phyloP scores from a whole-genome alignment of 2,888 invertebrate genomes.

The Icerya purchasi region DNA sequence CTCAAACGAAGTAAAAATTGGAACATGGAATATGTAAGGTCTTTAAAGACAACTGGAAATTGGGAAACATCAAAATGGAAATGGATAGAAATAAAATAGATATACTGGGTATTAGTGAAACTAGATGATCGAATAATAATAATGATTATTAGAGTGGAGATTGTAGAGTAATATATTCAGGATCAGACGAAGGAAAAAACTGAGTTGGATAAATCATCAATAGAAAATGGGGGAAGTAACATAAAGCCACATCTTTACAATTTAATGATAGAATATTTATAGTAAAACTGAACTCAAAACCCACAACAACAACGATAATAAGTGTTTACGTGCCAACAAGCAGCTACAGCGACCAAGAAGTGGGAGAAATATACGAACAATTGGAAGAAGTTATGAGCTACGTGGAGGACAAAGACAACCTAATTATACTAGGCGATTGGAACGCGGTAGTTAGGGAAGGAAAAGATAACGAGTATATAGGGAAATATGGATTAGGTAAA shows the following conservation, averaged over 20 bases:
- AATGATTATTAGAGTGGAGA: too few species aligned
- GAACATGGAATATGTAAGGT: too few species aligned
- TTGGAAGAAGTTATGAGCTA: background rate
- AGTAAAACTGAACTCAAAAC: background rate
- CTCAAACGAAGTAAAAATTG: too few species aligned
- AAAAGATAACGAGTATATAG: background rate
- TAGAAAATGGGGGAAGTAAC: background rate
- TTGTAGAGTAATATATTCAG: too few species aligned
- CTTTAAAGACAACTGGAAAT: too few species aligned
- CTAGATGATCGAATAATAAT: background rate
- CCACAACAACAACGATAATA: background rate
- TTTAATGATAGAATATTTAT: background rate
- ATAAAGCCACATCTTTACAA: background rate
- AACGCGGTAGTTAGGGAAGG: background rate
- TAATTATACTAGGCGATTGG: background rate
- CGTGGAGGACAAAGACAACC: background rate
- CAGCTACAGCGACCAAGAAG: background rate
- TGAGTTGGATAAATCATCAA: too few species aligned
- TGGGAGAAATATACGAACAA: background rate
- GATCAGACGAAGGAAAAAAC: too few species aligned
- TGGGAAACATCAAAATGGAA: background rate
- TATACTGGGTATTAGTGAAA: background rate
- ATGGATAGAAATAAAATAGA: background rate
- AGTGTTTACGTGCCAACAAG: background rate
- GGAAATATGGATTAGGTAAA: background rate